phyloP scores from a whole-genome alignment of 2,113 vertebrate genomes.

The Melanerpes formicivorus region DNA sequence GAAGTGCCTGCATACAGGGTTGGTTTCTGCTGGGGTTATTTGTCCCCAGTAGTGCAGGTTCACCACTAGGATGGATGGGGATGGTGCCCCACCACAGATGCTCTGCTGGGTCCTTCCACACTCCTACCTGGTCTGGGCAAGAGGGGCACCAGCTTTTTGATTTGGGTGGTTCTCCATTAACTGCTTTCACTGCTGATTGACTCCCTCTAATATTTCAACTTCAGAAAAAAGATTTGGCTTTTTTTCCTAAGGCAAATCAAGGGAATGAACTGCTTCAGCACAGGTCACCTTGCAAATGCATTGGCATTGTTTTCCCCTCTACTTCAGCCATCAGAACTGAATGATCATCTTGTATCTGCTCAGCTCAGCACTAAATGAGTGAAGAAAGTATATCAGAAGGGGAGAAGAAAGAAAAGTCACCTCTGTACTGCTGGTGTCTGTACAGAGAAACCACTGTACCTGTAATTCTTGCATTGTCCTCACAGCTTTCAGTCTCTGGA shows the following conservation, averaged over 20 bases:
- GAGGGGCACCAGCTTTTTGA: not conserved
- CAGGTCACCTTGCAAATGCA: not conserved
- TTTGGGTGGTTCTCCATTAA: not conserved
- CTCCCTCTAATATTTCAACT: not conserved
- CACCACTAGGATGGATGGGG: not conserved
- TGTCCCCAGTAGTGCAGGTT: too few species aligned
- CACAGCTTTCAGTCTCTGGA: accelerated
- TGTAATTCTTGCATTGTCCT: not conserved
- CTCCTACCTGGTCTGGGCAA: not conserved
- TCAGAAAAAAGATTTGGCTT: not conserved
- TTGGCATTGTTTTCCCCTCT: not conserved
- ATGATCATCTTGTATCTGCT: not conserved
- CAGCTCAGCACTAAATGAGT: not conserved
- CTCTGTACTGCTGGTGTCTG: not conserved
- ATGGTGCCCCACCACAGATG: not conserved
- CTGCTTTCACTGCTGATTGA: not conserved
- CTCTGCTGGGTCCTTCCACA: not conserved
- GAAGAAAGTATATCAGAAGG: not conserved
- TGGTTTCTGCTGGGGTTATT: not conserved
- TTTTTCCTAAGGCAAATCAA: not conserved
- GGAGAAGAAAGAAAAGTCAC: not conserved
- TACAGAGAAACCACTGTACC: not conserved
- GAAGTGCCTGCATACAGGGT: not conserved
- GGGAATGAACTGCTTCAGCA: not conserved
- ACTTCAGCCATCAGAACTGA: not conserved